These are phyloP conservation scores for Aulostomus chinensis DNA, from an alignment of 2,797 vertebrate genomes.

Conservation along the genomic window DNA sequence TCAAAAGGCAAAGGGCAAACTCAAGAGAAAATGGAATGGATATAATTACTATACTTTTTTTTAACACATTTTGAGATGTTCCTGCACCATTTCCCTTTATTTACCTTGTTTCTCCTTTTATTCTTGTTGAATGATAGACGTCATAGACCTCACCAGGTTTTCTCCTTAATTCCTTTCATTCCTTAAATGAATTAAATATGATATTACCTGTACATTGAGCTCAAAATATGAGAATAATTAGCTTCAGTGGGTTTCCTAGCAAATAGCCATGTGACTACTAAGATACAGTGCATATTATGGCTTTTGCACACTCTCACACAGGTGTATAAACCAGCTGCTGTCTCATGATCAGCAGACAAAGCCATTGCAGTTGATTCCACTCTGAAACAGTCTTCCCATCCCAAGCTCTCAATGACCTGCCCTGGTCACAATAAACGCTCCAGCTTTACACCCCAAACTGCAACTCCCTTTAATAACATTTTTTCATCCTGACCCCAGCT, in stretches of 20 bases:
- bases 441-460: conserved; percentile 1
- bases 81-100: too few species aligned
- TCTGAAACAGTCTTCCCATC: conserved; percentile 34
- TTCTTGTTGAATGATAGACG: too few species aligned
- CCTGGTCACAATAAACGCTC: conserved; percentile 35
- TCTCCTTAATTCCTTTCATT: too few species aligned
- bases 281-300: background rate
- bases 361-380: conserved; percentile 47
- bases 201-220: too few species aligned
- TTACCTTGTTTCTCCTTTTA: too few species aligned
- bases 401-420: conserved; percentile 27
- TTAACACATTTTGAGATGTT: too few species aligned
- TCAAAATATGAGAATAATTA: background rate
- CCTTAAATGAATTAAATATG: too few species aligned
- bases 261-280: background rate
- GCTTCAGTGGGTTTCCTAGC: background rate
- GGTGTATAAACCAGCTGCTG: conserved; percentile 13
- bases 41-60: too few species aligned
- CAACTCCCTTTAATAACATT: conserved; percentile 42
- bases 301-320: too few species aligned
- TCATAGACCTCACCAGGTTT: too few species aligned
- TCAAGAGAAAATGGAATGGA: too few species aligned
- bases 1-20: too few species aligned
- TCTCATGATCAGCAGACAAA: conserved; percentile 43
- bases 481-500: conserved; percentile 1